phyloP scores from a whole-genome alignment of 2,888 invertebrate species.

The Pherbina coryleti region DNA sequence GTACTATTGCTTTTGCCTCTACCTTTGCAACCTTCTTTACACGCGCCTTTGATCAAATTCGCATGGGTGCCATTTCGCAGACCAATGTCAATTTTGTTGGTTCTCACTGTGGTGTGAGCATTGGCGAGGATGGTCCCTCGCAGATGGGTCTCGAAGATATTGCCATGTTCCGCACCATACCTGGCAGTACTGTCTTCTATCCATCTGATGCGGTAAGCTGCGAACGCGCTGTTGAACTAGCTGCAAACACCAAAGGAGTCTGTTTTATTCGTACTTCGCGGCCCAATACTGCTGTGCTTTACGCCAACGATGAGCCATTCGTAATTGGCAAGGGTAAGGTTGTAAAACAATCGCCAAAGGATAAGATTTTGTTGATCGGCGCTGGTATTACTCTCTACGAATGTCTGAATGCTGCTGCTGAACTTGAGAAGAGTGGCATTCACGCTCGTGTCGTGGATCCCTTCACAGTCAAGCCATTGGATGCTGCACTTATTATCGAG shows the following conservation, averaged over 20 bases:
- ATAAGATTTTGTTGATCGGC: conserved; percentile 89
- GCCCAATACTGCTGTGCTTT: conserved; percentile 89
- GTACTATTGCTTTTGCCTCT: conserved; percentile 94
- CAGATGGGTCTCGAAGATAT: conserved; percentile 99
- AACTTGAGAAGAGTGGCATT: conserved; percentile 79
- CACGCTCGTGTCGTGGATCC: conserved; percentile 90
- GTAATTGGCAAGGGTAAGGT: conserved; percentile 84
- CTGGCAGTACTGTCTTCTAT: conserved; percentile 84
- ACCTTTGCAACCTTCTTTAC: conserved; percentile 99
- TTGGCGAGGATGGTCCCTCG: conserved; percentile 98
- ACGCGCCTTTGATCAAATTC: conserved; percentile 97
- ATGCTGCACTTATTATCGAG: conserved; percentile 79
- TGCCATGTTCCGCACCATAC: conserved; percentile 93
- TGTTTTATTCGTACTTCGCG: conserved; percentile 97
- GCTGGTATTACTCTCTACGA: conserved; percentile 95
- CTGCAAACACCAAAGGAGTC: conserved; percentile 94
- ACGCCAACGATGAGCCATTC: conserved; percentile 86
- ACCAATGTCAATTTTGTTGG: conserved; percentile 96
- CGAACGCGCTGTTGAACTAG: conserved; percentile 94
- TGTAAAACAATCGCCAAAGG: conserved; percentile 80
- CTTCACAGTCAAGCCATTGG: conserved; percentile 96
- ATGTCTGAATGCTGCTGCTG: conserved; percentile 85
- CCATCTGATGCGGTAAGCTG: conserved; percentile 93
- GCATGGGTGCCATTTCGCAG: conserved; percentile 99
- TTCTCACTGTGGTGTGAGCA: conserved; percentile 97